Conservation (phyloP, 2,888 invertebrate species). For the Noctua janthe region DNA sequence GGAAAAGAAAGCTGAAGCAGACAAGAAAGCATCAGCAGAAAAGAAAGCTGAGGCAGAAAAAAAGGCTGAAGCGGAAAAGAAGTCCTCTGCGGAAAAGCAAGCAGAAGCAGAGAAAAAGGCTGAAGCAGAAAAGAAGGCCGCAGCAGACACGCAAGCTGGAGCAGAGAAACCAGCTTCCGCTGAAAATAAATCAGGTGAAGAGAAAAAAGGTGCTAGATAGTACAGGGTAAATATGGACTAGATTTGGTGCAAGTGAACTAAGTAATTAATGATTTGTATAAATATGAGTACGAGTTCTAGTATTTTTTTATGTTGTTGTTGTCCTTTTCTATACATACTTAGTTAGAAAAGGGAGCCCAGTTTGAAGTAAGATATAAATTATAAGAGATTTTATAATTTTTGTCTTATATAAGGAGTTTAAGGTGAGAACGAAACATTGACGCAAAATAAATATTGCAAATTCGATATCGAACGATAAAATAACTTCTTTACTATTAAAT, state of each 20-base stretch:
- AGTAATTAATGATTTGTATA: constrained; percentile 61
- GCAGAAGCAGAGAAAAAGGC: constrained; percentile 16
- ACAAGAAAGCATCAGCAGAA: constrained; percentile 38
- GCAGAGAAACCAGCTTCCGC: constrained; percentile 68
- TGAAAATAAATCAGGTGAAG: constrained; percentile 45
- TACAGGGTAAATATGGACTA: constrained; percentile 74
- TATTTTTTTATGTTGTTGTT: constrained; percentile 58
- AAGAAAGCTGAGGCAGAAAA: constrained; percentile 60
- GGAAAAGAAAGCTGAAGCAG: constrained; percentile 63
- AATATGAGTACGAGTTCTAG: constrained; percentile 64
- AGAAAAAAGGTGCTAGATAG: constrained; percentile 85
- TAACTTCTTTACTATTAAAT: constrained; percentile 35
- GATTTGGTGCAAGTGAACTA: constrained; percentile 61
- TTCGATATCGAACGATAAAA: constrained; percentile 27
- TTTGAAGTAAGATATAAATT: constrained; percentile 53
- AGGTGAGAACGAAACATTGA: constrained; percentile 30
- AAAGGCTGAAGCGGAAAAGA: constrained; percentile 5
- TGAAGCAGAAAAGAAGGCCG: constrained; percentile 35
- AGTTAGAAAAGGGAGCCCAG: constrained; percentile 49
- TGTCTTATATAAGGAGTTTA: constrained; percentile 27
- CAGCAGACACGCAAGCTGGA: constrained; percentile 35
- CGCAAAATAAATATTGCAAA: constrained; percentile 50
- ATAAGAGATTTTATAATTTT: constrained; percentile 56
- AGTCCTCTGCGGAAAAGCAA: neutral
- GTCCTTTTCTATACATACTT: constrained; percentile 66